Evolutionary conservation across 2,888 invertebrate genomes (phyloP), one percentile per base, ranked within the genome.

Genomic region (Himalopsyche japonica): DNA sequence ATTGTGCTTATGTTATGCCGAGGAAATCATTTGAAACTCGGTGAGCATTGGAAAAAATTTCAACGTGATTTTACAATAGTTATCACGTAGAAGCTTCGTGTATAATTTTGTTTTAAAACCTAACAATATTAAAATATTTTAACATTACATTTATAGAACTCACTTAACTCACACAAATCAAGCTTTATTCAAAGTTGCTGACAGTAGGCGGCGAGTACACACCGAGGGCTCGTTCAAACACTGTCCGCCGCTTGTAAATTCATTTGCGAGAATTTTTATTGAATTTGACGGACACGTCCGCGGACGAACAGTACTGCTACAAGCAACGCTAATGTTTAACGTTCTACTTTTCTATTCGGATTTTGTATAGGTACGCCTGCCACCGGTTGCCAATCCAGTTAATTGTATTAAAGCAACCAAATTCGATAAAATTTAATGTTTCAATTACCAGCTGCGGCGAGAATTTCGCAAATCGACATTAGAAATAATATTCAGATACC

Each of bases 251-350:
- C 49, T 76, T 83, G 80, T 85, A 85, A 85, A 85, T 85, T 85
- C 80, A 85, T 85, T 85, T 85, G 77, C 83, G 70, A 83, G 83
- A 85, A 81, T 85, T 85, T 85, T 85, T 85, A 85, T 85, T 82
- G 83, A 85, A 85, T 85, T 83, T 83, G 81, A 80, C 85, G 76
- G 83, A 85, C 85, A 85, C 83, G 57, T 83, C 79, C 77, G 78
- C 70, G 81, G 34, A 81, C 76, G 49, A 48, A 20, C 20, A 27
- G 32, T 32, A 37, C 78, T 12, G 37, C 78, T 32, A 37, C 57
- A 57, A 57, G 24, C 57, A 20, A 24, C 24, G 57, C 57, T 34
- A 34, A 76, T 83, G 83, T 83, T 83, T 83, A 83, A 64, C 80
- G 64, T 83, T 80, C 70, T 48, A 84, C 81, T 84, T 84, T 84